These are phyloP conservation scores for Nymphalis polychloros DNA, from an alignment of 2,888 invertebrate genomes.

Conservation along the genomic window DNA sequence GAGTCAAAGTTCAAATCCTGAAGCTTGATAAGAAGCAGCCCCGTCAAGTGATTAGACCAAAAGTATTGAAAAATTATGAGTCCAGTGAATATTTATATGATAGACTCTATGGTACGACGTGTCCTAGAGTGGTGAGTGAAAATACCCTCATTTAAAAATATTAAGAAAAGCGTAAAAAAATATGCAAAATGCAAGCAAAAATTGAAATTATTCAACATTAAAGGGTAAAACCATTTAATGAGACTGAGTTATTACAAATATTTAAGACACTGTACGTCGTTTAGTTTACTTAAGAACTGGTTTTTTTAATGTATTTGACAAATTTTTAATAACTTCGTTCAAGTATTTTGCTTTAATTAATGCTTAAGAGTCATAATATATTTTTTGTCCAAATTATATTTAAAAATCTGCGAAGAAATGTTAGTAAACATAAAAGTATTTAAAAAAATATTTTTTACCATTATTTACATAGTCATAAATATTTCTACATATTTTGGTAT, in stretches of 20 bases:
- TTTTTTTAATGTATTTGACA: not conserved
- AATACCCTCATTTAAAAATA: not conserved
- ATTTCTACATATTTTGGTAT: too few species aligned
- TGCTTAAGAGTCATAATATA: too few species aligned
- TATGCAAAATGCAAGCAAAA: too few species aligned
- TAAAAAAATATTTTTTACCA: too few species aligned
- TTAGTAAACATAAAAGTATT: too few species aligned
- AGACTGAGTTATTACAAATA: too few species aligned
- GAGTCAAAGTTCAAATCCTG: slow-evolving; percentile 38
- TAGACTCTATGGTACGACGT: slow-evolving; percentile 63
- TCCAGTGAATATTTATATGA: slow-evolving; percentile 67
- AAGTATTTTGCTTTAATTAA: too few species aligned
- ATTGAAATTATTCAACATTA: not conserved
- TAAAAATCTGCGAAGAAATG: too few species aligned
- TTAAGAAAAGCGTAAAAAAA: not conserved
- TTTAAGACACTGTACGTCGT: not conserved
- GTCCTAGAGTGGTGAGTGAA: slow-evolving; percentile 67
- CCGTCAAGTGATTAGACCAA: slow-evolving; percentile 61
- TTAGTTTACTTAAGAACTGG: slow-evolving; percentile 23
- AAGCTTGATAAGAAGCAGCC: slow-evolving; percentile 52
- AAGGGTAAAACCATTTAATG: too few species aligned
- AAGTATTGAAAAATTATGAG: slow-evolving; percentile 69
- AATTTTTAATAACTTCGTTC: not conserved
- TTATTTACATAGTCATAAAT: too few species aligned
- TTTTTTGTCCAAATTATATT: too few species aligned